These are phyloP conservation scores for Druon quercuslanigerum DNA, from an alignment of 1,140 invertebrate species.

Conservation along the genomic window DNA sequence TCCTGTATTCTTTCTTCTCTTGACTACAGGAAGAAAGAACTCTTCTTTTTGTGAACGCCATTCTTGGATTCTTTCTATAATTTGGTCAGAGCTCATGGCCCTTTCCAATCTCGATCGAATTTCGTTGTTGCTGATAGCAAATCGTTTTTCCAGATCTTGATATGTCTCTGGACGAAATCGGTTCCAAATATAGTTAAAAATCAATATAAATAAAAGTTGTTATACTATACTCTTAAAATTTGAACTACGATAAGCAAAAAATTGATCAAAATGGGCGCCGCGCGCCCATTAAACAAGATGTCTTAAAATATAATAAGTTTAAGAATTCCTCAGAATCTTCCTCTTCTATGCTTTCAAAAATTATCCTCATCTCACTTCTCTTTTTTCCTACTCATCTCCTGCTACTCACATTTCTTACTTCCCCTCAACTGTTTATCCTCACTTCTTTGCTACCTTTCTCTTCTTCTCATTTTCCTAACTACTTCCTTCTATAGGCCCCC, in stretches of 20 bases:
- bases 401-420: too few species aligned
- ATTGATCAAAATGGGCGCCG: too few species aligned
- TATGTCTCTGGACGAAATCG: slow-evolving; percentile 20
- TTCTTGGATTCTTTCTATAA: slow-evolving; percentile 4
- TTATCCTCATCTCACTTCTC: too few species aligned
- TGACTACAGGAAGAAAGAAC: not conserved
- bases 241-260: slow-evolving; percentile 4
- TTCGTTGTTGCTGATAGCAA: not conserved
- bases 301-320: too few species aligned
- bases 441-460: too few species aligned
- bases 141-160: not conserved
- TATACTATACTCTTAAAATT: slow-evolving; percentile 31
- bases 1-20: not conserved
- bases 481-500: too few species aligned
- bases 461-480: too few species aligned
- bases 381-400: too few species aligned
- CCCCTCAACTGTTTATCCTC: too few species aligned
- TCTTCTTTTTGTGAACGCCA: not conserved
- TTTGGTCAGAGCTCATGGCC: not conserved
- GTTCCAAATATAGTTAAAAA: slow-evolving; percentile 34
- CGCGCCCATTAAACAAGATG: too few species aligned
- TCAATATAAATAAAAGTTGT: slow-evolving; percentile 31
- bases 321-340: too few species aligned
- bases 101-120: not conserved
- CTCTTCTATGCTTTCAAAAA: too few species aligned